These are phyloP conservation scores for Echinometra lucunter DNA, from an alignment of 53 echinoderm and acorn worm genomes.

Conservation along the genomic window DNA sequence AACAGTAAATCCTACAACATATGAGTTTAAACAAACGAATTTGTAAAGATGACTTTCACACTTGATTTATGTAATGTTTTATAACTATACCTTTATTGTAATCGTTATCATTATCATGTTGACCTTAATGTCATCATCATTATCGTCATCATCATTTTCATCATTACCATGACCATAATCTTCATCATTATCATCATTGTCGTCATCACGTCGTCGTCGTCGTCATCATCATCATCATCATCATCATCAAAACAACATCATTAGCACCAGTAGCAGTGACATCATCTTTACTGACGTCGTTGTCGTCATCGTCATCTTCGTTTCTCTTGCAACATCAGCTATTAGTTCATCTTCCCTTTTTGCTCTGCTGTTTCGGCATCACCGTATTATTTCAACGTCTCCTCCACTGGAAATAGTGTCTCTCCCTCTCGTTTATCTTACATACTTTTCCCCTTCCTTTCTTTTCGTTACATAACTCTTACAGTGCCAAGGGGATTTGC, in stretches of 20 bases:
- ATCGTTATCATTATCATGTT: background rate
- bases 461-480: too few relatives aligned
- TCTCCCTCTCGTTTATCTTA: too few relatives aligned
- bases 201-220: background rate
- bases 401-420: too few relatives aligned
- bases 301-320: background rate
- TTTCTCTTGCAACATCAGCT: too few relatives aligned
- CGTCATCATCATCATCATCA: background rate
- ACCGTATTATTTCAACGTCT: too few relatives aligned
- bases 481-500: too few relatives aligned
- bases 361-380: too few relatives aligned
- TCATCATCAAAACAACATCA: background rate
- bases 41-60: background rate
- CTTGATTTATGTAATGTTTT: background rate
- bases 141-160: background rate
- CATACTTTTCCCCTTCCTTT: too few relatives aligned
- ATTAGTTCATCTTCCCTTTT: too few relatives aligned
- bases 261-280: too few relatives aligned
- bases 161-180: background rate
- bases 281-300: too few relatives aligned
- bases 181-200: background rate
- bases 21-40: background rate
- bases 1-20: background rate
- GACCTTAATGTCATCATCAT: background rate
- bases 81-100: background rate